Conservation (phyloP, 2,888 invertebrate genomes). For the Coremacera marginata region DNA sequence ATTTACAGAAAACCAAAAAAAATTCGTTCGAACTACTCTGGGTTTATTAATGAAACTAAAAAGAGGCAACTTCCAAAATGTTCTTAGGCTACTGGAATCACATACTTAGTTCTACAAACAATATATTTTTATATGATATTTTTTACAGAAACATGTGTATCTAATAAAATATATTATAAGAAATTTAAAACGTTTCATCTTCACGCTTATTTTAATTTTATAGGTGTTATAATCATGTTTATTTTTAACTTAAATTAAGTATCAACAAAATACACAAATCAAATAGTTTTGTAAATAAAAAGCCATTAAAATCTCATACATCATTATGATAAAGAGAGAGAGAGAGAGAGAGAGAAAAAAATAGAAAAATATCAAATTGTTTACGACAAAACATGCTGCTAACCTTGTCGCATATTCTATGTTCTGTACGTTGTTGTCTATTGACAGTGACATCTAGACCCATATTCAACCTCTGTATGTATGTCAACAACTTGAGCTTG, state of each 20-base stretch:
- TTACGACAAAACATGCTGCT: constrained; percentile 15
- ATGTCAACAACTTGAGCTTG: not conserved
- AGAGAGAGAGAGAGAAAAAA: no score
- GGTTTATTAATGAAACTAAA: no score
- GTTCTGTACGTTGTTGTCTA: not conserved
- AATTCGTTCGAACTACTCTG: no score
- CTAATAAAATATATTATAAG: no score
- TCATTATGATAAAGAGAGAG: not conserved
- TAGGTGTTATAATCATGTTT: no score
- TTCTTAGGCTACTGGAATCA: no score
- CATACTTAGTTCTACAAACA: no score
- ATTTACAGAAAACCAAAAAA: no score
- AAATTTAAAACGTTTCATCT: not conserved
- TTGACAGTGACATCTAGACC: constrained; percentile 20
- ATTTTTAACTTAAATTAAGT: no score
- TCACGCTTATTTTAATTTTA: not conserved
- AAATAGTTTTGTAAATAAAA: not conserved
- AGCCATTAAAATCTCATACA: not conserved
- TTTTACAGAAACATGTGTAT: no score
- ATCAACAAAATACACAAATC: not conserved
- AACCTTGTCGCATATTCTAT: not conserved
- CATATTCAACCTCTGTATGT: not conserved
- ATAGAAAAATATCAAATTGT: not conserved
- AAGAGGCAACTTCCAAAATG: no score
- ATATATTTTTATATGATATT: no score